Base-by-base conservation (phyloP, 2,888 invertebrate genomes). In the Cephalotes varians region DNA sequence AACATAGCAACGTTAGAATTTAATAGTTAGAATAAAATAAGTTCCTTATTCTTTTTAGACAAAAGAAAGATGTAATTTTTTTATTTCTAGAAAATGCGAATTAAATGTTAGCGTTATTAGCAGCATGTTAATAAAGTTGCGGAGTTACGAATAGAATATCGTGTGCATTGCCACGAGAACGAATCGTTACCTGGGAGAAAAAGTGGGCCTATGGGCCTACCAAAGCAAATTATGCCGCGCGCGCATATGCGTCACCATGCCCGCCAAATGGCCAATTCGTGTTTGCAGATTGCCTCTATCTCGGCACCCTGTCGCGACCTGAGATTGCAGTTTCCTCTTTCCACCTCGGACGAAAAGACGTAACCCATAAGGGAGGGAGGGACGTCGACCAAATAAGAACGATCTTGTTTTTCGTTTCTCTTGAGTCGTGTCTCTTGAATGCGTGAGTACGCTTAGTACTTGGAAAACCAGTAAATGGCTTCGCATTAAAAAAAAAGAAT, bases 221-320 rank as follows among this genome's bases (percentile, higher is more conserved):
- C 89, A 86, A 88, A 89, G 90, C 85, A 86, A 91, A 92, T 92
- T 90, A 92, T 90, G 87, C 89, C 86, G 87, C 81, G 87, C 87
- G 88, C 88, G 88, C 90, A 91, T 91, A 89, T 89, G 89, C 90
- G 90, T 91, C 92, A 91, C 91, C 91, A 90, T 90, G 88, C 89
- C 92, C 92, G 91, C 93, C 93, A 94, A 94, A 94, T 94, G 94
- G 94, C 93, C 93, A 93, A 94, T 92, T 92, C 94, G 93, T 94
- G 94, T 94, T 94, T 93, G 92, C 92, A 93, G 94, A 94, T 94
- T 94, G 93, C 91, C 91, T 92, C 91, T 94, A 94, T 94, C 94
- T 93, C 90, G 92, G 92, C 92, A 91, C 91, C 92, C 93, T 91
- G 93, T 92, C 91, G 92, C 81, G 89, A 91, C 76, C 85, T 85